Percentiles rank a stretch among this genome's conserved stretches.
Evolutionary conservation across 2,888 invertebrate genomes (phyloP).

Genomic region (Thumatha senex): DNA sequence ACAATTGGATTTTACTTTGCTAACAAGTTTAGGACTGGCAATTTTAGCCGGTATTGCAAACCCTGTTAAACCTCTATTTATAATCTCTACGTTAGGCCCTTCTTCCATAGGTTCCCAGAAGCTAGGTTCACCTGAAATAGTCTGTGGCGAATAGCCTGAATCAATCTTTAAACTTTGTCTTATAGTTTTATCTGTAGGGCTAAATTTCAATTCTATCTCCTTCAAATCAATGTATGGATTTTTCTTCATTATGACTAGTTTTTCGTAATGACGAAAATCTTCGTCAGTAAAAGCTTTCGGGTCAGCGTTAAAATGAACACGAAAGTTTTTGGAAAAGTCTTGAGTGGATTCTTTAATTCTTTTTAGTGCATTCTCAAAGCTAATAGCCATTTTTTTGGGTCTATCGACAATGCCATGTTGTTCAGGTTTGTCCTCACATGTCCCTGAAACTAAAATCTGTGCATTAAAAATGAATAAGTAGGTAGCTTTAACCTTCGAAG

Average conservation of each 20-base stretch:
- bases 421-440: slow-evolving; percentile 31
- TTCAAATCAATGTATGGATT: slow-evolving; percentile 72
- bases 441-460: slow-evolving; percentile 35
- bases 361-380: slow-evolving; percentile 45
- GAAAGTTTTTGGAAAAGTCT: slow-evolving; percentile 40
- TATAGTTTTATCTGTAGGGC: slow-evolving; percentile 50
- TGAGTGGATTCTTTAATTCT: slow-evolving; percentile 50
- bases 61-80: slow-evolving; percentile 69
- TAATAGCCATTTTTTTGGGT: slow-evolving; percentile 49
- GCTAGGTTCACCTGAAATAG: slow-evolving; percentile 49
- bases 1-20: slow-evolving; percentile 1
- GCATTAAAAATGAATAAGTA: no score
- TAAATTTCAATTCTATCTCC: slow-evolving; percentile 61
- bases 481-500: no score
- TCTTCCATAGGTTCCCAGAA: slow-evolving; percentile 58
- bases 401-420: slow-evolving; percentile 35
- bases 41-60: slow-evolving; percentile 65
- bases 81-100: slow-evolving; percentile 65
- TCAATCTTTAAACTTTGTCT: slow-evolving; percentile 53
- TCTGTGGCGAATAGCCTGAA: slow-evolving; percentile 24
- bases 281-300: slow-evolving; percentile 52
- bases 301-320: slow-evolving; percentile 27
- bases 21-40: slow-evolving; percentile 27
- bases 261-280: slow-evolving; percentile 64
- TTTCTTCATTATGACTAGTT: slow-evolving; percentile 74